Evolutionary conservation across 1,140 invertebrate genomes (phyloP).

Genomic region (Phenacoccus solenopsis): DNA sequence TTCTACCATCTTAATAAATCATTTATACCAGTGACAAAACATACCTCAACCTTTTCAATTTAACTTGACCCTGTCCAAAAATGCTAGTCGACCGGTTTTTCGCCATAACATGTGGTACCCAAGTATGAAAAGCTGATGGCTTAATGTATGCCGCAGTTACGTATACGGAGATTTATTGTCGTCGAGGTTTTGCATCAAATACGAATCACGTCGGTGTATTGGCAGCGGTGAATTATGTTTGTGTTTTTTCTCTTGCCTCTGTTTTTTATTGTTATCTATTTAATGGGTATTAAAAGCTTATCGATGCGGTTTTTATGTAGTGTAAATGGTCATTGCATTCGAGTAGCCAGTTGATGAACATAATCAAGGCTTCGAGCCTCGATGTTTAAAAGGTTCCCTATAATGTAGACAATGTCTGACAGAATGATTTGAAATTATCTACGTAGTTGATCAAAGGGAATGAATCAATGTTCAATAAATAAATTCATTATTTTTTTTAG

Average conservation of each 20-base stretch:
- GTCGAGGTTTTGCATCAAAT: neutral
- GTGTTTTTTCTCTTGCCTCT: too few relatives aligned
- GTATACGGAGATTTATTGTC: conserved; percentile 1
- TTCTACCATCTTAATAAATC: neutral
- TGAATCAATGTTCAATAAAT: too few relatives aligned
- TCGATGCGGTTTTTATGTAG: neutral
- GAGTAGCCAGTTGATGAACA: too few relatives aligned
- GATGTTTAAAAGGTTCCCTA: too few relatives aligned
- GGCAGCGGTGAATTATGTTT: neutral
- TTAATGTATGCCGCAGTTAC: neutral
- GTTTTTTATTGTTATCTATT: too few relatives aligned
- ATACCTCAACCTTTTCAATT: neutral
- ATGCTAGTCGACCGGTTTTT: neutral
- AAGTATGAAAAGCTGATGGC: neutral
- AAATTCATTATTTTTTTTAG: too few relatives aligned
- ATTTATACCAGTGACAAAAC: neutral
- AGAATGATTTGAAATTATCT: too few relatives aligned
- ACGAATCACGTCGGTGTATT: neutral
- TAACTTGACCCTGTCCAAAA: neutral
- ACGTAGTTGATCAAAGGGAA: too few relatives aligned
- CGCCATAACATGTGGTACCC: neutral
- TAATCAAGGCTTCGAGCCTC: too few relatives aligned
- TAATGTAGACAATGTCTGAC: too few relatives aligned
- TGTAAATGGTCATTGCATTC: too few relatives aligned
- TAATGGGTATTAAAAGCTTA: too few relatives aligned